Evolutionary conservation across 2,888 invertebrate genomes (phyloP).

Genomic region (Orthosia incerta): DNA sequence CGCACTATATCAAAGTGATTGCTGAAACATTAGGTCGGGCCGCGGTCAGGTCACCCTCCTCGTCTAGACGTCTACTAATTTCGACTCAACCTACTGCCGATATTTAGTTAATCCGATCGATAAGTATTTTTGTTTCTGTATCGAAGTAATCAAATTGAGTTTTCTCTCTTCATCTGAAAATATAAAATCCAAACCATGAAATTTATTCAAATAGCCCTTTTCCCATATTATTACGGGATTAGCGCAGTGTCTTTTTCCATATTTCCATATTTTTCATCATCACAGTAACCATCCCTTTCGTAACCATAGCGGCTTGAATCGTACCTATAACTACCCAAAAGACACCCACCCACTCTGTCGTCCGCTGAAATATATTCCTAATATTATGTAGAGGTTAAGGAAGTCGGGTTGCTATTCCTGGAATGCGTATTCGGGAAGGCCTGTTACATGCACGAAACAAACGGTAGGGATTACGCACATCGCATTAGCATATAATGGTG

Average conservation of each 20-base stretch:
- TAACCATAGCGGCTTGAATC: neutral
- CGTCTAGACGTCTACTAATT: slow-evolving; percentile 80
- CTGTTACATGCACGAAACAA: slow-evolving; percentile 79
- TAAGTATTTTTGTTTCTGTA: slow-evolving; percentile 43
- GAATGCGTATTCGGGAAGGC: slow-evolving; percentile 79
- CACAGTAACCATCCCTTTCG: neutral
- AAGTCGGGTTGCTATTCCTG: slow-evolving; percentile 75
- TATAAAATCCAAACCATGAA: neutral
- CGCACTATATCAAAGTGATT: slow-evolving; percentile 81
- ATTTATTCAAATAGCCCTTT: neutral
- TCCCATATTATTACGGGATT: neutral
- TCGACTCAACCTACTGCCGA: slow-evolving; percentile 70
- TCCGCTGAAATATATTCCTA: slow-evolving; percentile 51
- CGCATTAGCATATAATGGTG: slow-evolving; percentile 89
- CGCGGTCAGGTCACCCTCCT: slow-evolving; percentile 77
- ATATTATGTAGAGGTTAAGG: slow-evolving; percentile 65
- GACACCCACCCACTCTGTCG: slow-evolving; percentile 33
- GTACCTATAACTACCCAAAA: slow-evolving; percentile 10
- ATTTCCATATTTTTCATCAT: neutral
- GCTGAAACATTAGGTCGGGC: slow-evolving; percentile 79
- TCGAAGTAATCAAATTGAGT: neutral
- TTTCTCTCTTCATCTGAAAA: neutral
- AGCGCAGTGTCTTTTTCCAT: neutral
- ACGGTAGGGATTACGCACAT: slow-evolving; percentile 85
- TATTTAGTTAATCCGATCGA: slow-evolving; percentile 47